phyloP scores from a whole-genome alignment of 1,140 invertebrate genomes.

The Monochamus saltuarius region DNA sequence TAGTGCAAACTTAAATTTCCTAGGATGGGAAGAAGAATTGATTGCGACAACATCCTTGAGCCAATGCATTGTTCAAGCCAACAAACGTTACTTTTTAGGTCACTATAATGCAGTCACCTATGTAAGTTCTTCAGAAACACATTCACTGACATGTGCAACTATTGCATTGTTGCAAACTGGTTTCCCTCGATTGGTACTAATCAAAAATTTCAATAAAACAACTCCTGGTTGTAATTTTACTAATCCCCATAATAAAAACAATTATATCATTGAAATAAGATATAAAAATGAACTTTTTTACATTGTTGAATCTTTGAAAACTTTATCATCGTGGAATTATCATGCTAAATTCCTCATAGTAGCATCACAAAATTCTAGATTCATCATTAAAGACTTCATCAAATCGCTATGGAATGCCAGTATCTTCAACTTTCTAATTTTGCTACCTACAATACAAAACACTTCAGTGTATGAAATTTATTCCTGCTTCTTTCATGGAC shows the following conservation, averaged over 20 bases:
- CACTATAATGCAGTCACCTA: background rate
- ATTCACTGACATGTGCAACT: background rate
- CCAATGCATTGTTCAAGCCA: constrained; percentile 6
- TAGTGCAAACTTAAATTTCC: too few relatives aligned
- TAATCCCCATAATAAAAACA: background rate
- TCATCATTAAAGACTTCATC: constrained; percentile 22
- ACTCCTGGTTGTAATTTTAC: background rate
- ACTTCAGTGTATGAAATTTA: constrained; percentile 29
- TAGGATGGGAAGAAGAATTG: too few relatives aligned
- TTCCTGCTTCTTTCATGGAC: constrained; percentile 35
- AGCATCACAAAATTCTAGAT: constrained; percentile 17
- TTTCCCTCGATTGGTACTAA: background rate
- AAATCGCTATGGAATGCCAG: constrained; percentile 21
- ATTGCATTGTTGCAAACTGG: background rate
- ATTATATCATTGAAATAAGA: constrained; percentile 20
- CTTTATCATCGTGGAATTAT: constrained; percentile 34
- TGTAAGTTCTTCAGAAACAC: background rate
- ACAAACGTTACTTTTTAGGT: background rate
- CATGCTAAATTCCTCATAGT: constrained; percentile 38
- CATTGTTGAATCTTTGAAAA: constrained; percentile 1
- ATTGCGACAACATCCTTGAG: background rate
- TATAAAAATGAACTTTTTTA: constrained; percentile 9
- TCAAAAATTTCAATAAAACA: background rate
- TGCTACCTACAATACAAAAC: constrained; percentile 17
- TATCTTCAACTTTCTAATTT: constrained; percentile 29